Conservation (phyloP, 2,888 invertebrate genomes). For the Heliconius erato region DNA sequence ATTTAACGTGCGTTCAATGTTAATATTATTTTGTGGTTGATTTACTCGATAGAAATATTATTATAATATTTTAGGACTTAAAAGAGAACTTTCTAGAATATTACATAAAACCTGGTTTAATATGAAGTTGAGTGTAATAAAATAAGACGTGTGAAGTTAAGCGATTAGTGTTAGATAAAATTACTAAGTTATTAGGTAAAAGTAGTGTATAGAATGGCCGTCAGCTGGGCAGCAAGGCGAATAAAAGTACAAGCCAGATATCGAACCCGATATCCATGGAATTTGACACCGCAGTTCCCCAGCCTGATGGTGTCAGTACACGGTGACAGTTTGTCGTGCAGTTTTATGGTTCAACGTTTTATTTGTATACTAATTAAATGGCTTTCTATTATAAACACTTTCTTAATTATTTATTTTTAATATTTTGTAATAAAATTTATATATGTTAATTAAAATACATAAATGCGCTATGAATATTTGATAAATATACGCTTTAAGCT, state of each 20-base stretch:
- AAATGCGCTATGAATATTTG: too few species aligned
- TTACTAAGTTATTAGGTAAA: slow-evolving; percentile 47
- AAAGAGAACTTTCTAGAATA: slow-evolving; percentile 18
- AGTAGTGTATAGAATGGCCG: slow-evolving; percentile 53
- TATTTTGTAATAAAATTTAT: too few species aligned
- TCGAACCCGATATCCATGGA: slow-evolving; percentile 71
- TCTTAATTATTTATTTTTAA: not conserved
- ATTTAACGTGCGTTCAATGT: slow-evolving; percentile 53
- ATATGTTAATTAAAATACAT: too few species aligned
- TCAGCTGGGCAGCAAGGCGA: slow-evolving; percentile 68
- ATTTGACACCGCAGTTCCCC: slow-evolving; percentile 62
- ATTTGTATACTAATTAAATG: slow-evolving; percentile 30
- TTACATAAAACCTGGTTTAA: slow-evolving; percentile 15
- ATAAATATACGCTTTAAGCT: too few species aligned
- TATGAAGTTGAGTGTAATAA: slow-evolving; percentile 8
- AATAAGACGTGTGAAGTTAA: slow-evolving; percentile 30
- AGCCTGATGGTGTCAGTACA: slow-evolving; percentile 48
- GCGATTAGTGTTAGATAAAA: slow-evolving; percentile 45
- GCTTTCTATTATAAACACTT: not conserved
- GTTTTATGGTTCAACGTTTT: slow-evolving; percentile 42
- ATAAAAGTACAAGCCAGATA: slow-evolving; percentile 61
- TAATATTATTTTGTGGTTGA: slow-evolving; percentile 54
- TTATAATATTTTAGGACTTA: slow-evolving; percentile 7
- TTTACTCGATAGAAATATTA: slow-evolving; percentile 36
- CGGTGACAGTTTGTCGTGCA: slow-evolving; percentile 46